Base-by-base conservation (phyloP, 2,888 invertebrate species). In the Ephialtes manifestator region DNA sequence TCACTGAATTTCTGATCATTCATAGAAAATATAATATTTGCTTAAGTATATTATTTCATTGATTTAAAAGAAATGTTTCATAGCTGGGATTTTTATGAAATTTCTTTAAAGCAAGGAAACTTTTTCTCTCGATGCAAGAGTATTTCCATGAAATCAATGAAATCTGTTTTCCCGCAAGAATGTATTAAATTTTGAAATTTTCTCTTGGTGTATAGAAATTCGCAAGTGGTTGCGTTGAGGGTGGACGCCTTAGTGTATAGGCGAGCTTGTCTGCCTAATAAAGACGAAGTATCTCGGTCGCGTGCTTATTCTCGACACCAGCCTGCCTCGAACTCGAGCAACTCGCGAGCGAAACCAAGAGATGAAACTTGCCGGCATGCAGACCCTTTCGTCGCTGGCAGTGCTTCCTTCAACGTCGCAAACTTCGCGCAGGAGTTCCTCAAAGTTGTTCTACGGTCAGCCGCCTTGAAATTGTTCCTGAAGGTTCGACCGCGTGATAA, bases 401-500 rank as follows among this genome's bases (percentile, higher is more conserved):
- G 18, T 60, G 68, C 74, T 70, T 75, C 81, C 39, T 18, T 18
- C 51, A 53, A 24, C 78, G 70, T 74, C 60, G 46, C 70, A 28
- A 84, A 70, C 81, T 81, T 78, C 11, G 70, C 53, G 53, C 60
- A 53, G 55, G 68, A 81, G 81, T 84, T 81, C 24, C 81, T 81
- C 81, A 70, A 84, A 84, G 81, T 81, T 81, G 70, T 81, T 78
- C 84, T 65, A 78, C 74, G 81, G 78, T 81, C 84, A 81, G 84
- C 53, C 72, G 78, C 81, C 77, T 84, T 78, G 81, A 84, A 84
- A 84, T 84, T 84, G 84, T 78, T 84, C 68, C 18, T 48, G 68
- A 81, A 75, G 84, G 68, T 78, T 81, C 63, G 63, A 70, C 63
- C 46, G 35, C 28, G 48, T 15, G 24, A 39, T 65, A 20, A 60